Evolutionary conservation across 2,797 vertebrate species (phyloP).

Genomic region (Eidolon dupreanum): DNA sequence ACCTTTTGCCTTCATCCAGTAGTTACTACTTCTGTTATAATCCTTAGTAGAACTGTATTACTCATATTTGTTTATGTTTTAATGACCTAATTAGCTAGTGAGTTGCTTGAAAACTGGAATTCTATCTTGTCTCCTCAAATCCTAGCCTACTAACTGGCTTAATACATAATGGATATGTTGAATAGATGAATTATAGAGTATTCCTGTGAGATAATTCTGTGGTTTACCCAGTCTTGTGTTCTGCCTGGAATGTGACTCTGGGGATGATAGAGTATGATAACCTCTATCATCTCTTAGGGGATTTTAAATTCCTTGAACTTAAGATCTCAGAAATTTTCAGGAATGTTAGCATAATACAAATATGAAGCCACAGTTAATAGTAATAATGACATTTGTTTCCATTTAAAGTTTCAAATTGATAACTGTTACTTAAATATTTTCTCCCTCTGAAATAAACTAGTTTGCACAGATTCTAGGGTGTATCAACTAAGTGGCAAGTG

Average conservation of each 20-base stretch:
- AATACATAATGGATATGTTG: not conserved
- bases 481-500: not conserved
- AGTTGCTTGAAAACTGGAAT: not conserved
- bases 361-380: not conserved
- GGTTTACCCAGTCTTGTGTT: not conserved
- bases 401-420: not conserved
- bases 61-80: not conserved
- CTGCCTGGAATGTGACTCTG: not conserved
- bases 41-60: not conserved
- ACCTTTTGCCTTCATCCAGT: not conserved
- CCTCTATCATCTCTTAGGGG: not conserved
- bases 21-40: not conserved
- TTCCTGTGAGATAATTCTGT: not conserved
- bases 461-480: not conserved
- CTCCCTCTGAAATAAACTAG: not conserved
- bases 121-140: not conserved
- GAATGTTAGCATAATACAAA: not conserved
- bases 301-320: not conserved
- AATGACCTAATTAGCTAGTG: not conserved
- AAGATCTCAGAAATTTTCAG: not conserved
- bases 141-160: not conserved
- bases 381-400: not conserved
- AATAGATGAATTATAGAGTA: not conserved
- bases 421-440: not conserved
- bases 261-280: not conserved